Evolutionary conservation across 2,888 invertebrate genomes (phyloP).

Genomic region (Lysandra coridon): DNA sequence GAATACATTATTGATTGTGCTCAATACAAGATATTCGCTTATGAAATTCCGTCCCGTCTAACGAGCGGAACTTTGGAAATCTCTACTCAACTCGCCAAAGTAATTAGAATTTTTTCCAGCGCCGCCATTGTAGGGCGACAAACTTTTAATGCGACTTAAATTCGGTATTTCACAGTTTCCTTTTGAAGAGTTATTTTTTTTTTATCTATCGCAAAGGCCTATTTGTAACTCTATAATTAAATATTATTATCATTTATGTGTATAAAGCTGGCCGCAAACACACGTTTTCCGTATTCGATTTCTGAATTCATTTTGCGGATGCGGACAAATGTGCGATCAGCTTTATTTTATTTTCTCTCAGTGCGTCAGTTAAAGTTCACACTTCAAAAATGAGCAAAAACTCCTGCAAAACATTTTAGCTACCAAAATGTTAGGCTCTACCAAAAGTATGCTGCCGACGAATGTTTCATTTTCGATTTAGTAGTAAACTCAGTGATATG

Average conservation of each 20-base stretch:
- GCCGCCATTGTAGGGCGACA: constrained; percentile 72
- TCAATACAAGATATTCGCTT: constrained; percentile 31
- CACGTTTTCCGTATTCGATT: too few relatives aligned
- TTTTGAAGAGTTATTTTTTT: constrained; percentile 65
- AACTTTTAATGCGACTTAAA: constrained; percentile 78
- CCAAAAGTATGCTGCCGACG: too few relatives aligned
- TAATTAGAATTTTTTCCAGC: constrained; percentile 77
- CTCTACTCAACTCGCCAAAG: constrained; percentile 67
- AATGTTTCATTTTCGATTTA: too few relatives aligned
- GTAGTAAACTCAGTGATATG: neutral
- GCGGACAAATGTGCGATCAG: too few relatives aligned
- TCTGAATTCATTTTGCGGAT: too few relatives aligned
- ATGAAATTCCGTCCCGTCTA: constrained; percentile 49
- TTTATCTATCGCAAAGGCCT: constrained; percentile 48
- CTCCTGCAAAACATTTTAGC: too few relatives aligned
- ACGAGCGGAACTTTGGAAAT: constrained; percentile 69
- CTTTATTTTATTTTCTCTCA: too few relatives aligned
- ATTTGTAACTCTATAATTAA: neutral
- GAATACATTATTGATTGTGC: constrained; percentile 52
- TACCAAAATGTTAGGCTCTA: too few relatives aligned
- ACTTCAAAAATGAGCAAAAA: too few relatives aligned
- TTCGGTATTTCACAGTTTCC: constrained; percentile 72
- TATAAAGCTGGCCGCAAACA: too few relatives aligned
- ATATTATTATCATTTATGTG: too few relatives aligned
- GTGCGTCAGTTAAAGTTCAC: too few relatives aligned